Base-by-base conservation (phyloP, 2,888 invertebrate species). In the Alviniconcha strummeri region DNA sequence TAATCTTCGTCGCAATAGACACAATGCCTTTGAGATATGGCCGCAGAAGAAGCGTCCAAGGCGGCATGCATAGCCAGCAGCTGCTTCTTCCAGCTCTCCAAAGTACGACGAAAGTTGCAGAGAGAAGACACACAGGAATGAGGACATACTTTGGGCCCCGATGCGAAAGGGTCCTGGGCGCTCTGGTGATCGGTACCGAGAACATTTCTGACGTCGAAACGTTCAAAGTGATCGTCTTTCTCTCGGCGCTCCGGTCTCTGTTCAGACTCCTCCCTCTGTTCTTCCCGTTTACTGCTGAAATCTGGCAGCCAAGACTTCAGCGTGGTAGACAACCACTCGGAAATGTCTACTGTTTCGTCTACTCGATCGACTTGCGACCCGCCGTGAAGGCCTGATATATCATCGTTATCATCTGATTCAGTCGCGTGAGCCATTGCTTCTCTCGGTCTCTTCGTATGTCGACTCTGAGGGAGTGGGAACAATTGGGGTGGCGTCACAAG, bases 21-120 rank as follows among this genome's bases (percentile, higher is more conserved):
- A 15, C 78, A 78, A 4, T 13, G 60, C n/a, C 36, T 64, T 64
- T n/a, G 36, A 13, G 64, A 15, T 15, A 64, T 4, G 52, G 15
- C 36, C 9, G 36, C 19, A 5, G 60, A 52, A 2, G 78, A 78
- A 4, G 56, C 15, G 6, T 78, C 78, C 36, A 78, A 52, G 13
- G 78, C 60, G n/a, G 57, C 52, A 5, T 78, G 64, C 64, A 78
- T 52, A 5, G 11, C 78, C 52, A 56, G 17, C 9, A 78, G 78
- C 36, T 78, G 57, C 19, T 60, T 78, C 52, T 64, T 78, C 60
- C 60, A 78, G 64, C 64, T 78, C 78, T 78, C 78, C 36, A 78
- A 52, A 17, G 64, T 78, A 4, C 13, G 52, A 7, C 78, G 60
- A 19, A 78, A 78, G 57, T 78, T 78, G 78, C 78, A 78, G 13